phyloP scores from a whole-genome alignment of 2,888 invertebrate species.

The Nomada fabriciana region DNA sequence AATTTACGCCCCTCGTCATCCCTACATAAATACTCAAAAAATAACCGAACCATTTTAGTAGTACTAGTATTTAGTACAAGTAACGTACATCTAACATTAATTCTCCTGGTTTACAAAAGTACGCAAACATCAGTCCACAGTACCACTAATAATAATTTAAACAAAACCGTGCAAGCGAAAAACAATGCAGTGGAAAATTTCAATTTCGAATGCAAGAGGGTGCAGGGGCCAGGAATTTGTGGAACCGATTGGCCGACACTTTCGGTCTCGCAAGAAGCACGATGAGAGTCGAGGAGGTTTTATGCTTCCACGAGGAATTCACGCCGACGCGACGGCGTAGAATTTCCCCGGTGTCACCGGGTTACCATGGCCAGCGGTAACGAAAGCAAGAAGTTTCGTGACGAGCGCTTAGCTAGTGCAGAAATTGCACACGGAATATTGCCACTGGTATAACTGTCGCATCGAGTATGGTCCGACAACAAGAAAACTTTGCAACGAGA shows the following conservation, averaged over 20 bases:
- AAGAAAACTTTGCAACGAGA: constrained; percentile 44
- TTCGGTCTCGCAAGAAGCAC: constrained; percentile 51
- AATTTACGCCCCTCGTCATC: too few relatives aligned
- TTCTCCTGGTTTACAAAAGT: too few relatives aligned
- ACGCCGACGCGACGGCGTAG: constrained; percentile 52
- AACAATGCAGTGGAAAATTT: background rate
- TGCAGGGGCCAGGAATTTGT: constrained; percentile 4
- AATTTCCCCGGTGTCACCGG: constrained; percentile 63
- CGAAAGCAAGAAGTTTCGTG: constrained; percentile 61
- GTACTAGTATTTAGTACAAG: too few relatives aligned
- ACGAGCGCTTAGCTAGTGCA: constrained; percentile 47
- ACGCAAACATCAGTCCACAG: too few relatives aligned
- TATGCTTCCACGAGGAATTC: constrained; percentile 63
- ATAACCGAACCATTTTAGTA: too few relatives aligned
- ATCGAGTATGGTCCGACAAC: constrained; percentile 30
- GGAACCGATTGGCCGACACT: constrained; percentile 48
- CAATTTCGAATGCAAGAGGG: background rate
- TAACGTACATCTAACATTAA: too few relatives aligned
- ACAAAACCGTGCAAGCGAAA: background rate
- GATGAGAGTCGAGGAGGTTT: constrained; percentile 49
- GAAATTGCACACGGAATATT: constrained; percentile 62
- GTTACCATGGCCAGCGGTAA: constrained; percentile 53
- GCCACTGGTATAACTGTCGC: constrained; percentile 52
- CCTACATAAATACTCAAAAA: too few relatives aligned
- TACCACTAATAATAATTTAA: background rate